A percentile compares a stretch with the other conserved stretches of the same genome.
Evolutionary conservation across 2,888 invertebrate species (phyloP).

Genomic region (Nezara viridula): DNA sequence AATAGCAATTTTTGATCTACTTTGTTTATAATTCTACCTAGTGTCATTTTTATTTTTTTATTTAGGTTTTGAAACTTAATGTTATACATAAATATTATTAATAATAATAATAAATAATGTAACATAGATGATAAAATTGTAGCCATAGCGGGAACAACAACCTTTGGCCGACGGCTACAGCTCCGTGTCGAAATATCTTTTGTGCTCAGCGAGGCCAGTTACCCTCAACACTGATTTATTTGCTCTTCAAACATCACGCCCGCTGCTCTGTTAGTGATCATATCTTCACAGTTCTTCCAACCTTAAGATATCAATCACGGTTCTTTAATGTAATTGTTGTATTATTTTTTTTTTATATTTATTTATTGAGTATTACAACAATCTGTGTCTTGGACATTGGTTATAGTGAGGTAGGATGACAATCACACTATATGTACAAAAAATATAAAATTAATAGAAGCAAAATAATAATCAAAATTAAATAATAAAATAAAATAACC

Average conservation of each 20-base stretch:
- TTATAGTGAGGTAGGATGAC: no score
- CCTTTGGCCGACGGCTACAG: background rate
- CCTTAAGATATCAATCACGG: background rate
- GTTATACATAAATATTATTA: background rate
- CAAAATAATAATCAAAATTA: no score
- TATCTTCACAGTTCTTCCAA: background rate
- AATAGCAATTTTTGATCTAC: no score
- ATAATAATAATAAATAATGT: background rate
- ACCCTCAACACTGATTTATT: conserved; percentile 10
- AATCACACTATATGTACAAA: no score
- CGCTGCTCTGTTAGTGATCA: background rate
- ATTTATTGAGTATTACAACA: no score
- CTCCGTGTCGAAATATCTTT: conserved; percentile 18
- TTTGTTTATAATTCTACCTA: no score
- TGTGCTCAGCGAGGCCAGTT: background rate
- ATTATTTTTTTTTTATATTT: background rate
- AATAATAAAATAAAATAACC: no score
- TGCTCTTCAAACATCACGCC: conserved; percentile 40
- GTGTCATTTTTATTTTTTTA: no score
- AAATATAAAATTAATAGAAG: no score
- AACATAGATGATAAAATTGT: background rate
- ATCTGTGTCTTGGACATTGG: no score
- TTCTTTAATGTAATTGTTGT: background rate
- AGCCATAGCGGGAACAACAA: background rate
- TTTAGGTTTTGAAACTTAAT: no score